These are phyloP conservation scores for Falco berigora DNA, from an alignment of 2,797 vertebrate species.

Conservation along the genomic window DNA sequence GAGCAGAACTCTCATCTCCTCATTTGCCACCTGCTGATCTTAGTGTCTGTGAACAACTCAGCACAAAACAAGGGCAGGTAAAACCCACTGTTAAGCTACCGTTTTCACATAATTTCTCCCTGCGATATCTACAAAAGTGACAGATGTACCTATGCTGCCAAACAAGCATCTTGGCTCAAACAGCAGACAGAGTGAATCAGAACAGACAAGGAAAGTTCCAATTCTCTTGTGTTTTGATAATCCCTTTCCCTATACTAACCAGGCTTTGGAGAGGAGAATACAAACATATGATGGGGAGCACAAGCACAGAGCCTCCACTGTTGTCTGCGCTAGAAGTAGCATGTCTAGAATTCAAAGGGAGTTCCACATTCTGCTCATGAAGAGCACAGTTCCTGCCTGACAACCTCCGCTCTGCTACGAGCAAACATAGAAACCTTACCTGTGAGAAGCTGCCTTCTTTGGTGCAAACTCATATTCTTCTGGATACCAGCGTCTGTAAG, in stretches of 20 bases:
- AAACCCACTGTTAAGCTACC: neutral
- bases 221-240: neutral
- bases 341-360: neutral
- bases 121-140: neutral
- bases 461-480: constrained; percentile 85
- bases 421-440: constrained; percentile 69
- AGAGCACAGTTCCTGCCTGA: neutral
- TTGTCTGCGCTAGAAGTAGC: neutral
- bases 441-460: constrained; percentile 89
- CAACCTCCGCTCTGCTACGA: neutral
- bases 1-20: neutral
- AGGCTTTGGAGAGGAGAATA: neutral
- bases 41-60: neutral
- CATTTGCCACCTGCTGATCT: too few species aligned
- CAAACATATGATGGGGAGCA: neutral
- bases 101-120: neutral
- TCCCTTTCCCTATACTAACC: neutral
- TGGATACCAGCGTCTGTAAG: constrained; percentile 89
- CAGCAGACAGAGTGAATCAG: neutral
- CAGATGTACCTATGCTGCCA: too few species aligned
- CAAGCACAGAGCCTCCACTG: neutral
- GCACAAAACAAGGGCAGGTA: neutral
- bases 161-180: neutral
- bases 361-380: neutral
- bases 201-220: neutral